Base-by-base conservation (phyloP, 2,113 vertebrate genomes). In the Eira barbara region DNA sequence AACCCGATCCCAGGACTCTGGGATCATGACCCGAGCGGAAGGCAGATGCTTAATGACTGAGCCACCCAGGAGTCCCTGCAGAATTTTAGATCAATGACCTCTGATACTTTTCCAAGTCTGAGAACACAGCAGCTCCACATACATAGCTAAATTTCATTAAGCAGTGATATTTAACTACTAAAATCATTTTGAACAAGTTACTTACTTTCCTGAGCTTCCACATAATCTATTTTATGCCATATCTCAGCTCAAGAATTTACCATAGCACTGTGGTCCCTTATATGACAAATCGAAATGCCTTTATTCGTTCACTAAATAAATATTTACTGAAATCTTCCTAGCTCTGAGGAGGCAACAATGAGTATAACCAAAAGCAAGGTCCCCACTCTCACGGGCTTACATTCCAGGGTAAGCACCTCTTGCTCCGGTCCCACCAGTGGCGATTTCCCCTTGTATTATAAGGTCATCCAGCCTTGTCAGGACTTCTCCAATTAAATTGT, bases 241-340 rank as follows among this genome's bases (percentile, higher is more conserved):
- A 42, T 90, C 27, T 90, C 88, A 87, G 25, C 47, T 89, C 55
- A 96, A 87, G 69, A 80, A 92, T 89, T 94, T 71, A 45, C 21
- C 25, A 29, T 21, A 23, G 39, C 11, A 34, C n/a, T 34, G n/a
- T 82, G 47, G 67, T 39, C 55, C 39, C 45, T 87, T 83, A 31
- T 29, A n/a, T 42, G 73, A 67, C 7, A 92, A 92, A 87, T 96
- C 9, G 18, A 81, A 96, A 89, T 73, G 36, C 15, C 34, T 74
- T 89, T 47, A 29, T 47, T 86, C 65, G 85, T 71, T 97, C 29
- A 52, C 47, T 97, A 34, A 65, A 21, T 92, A 63, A 95, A 36
- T 63, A 90, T 92, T 76, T 90, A 83, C 10, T 45, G 23, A 57
- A 39, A 25, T 4, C 23, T 45, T 65, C 13, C 42, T 47, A 59